A percentile compares a stretch with the other conserved stretches of the same genome.
phyloP scores from a whole-genome alignment of 2,113 vertebrate genomes.

The Alouatta palliata region DNA sequence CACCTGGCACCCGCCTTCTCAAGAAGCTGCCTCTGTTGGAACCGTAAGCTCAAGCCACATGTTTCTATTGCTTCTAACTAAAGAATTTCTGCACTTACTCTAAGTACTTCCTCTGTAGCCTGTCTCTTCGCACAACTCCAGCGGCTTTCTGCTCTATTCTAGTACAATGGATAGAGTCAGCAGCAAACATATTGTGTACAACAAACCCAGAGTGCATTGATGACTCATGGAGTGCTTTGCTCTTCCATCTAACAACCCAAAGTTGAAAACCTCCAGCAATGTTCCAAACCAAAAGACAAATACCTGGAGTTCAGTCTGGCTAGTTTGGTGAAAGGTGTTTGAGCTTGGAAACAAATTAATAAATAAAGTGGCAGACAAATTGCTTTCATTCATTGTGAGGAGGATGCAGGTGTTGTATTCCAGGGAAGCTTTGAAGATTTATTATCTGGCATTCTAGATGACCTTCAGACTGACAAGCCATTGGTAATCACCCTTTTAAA shows the following conservation, averaged over 20 bases:
- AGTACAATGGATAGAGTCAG: not conserved
- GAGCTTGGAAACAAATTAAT: slow-evolving; percentile 24
- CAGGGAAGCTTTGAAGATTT: slow-evolving; percentile 48
- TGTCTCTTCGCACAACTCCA: not conserved
- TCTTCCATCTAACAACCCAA: not conserved
- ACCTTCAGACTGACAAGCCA: slow-evolving; percentile 24
- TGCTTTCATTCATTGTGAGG: slow-evolving; percentile 1
- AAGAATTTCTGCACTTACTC: not conserved
- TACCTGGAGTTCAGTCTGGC: not conserved
- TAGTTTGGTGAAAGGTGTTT: not conserved
- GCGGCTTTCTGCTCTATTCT: not conserved
- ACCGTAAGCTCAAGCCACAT: not conserved
- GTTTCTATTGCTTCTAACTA: not conserved
- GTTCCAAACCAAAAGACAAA: slow-evolving; percentile 10
- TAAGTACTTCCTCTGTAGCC: not conserved
- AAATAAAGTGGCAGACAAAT: slow-evolving; percentile 26
- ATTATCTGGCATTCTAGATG: slow-evolving; percentile 61
- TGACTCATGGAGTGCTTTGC: not conserved
- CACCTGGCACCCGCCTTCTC: not conserved
- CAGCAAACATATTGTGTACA: not conserved
- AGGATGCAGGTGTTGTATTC: slow-evolving; percentile 5
- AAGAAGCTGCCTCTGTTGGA: not conserved
- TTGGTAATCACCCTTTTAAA: slow-evolving; percentile 44
- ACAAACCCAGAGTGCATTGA: not conserved
- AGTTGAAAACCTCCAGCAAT: not conserved